Conservation (phyloP, 2,113 vertebrate species). For the Apus apus region DNA sequence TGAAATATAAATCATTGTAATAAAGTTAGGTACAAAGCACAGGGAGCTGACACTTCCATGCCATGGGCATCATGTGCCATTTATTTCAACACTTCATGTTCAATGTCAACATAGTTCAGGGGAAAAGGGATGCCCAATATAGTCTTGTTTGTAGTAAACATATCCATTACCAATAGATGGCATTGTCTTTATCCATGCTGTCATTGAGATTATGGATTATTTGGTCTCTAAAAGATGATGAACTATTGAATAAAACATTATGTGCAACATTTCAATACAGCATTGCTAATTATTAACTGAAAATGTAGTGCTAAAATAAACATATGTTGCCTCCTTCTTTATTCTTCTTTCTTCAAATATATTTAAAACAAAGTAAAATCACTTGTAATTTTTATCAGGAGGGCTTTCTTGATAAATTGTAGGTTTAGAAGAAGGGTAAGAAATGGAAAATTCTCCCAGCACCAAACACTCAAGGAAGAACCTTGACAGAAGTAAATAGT, state of each 20-base stretch:
- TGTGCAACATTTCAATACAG: neutral
- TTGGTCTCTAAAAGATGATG: neutral
- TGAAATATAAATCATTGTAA: neutral
- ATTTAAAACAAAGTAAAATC: neutral
- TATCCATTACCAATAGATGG: neutral
- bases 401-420: neutral
- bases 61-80: neutral
- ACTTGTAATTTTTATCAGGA: neutral
- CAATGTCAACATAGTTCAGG: neutral
- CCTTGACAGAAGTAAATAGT: neutral
- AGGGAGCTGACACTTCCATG: neutral
- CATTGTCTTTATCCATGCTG: neutral
- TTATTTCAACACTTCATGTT: neutral
- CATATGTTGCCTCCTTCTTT: neutral
- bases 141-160: neutral
- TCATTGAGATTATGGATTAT: neutral
- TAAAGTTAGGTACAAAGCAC: neutral
- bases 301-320: neutral
- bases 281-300: neutral
- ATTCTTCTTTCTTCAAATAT: neutral
- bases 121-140: neutral
- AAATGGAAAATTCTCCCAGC: neutral
- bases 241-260: neutral
- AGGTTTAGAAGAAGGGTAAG: neutral
- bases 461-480: neutral